Evolutionary conservation across 2,113 vertebrate genomes (phyloP), one percentile per base, ranked within the genome.

Genomic region (Cepphus grylle): DNA sequence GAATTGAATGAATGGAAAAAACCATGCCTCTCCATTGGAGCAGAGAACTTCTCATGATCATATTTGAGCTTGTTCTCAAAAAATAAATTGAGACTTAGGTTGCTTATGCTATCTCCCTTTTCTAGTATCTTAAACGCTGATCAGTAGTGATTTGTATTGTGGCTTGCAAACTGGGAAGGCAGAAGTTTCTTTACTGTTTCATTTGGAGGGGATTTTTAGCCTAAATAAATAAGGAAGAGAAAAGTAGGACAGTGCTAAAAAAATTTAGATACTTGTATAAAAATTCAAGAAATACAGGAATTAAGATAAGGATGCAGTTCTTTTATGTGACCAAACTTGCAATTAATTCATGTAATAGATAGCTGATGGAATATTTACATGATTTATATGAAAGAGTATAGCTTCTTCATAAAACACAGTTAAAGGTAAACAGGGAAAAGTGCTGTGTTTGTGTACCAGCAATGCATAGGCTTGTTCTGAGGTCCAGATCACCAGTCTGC

Each of bases 401-500:
- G 36, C 63, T 70, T 76, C 43, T 77, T 76, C 43, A 21, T 40
- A 52, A 81, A 76, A 26, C 21, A 43, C 3, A 52, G 32, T 53
- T 12, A 38, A 65, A 22, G 30, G n/a, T 12, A 55, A 85, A 40
- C 5, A 12, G 65, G 32, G 38, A 26, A 26, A 94, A 61, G 23
- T 66, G 15, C 22, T 40, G 11, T 27, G 7, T 69, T 61, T 90
- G 40, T 55, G 8, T 87, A 18, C 18, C 23, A 66, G 50, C 1
- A 0, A 50, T 36, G 29, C 0, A 0, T 25, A 53, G 30, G 14
- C 30, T 85, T 74, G 45, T 11, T 5, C 34, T 70, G 55, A 81
- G 73, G 69, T 66, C 45, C 30, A n/a, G 67, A n/a, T 62, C 34
- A 78, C 30, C 49, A 73, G 22, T 73, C 32, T 85, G 40, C 49